Base-by-base conservation (phyloP, 2,113 vertebrate species). In the Probosciger aterrimus region DNA sequence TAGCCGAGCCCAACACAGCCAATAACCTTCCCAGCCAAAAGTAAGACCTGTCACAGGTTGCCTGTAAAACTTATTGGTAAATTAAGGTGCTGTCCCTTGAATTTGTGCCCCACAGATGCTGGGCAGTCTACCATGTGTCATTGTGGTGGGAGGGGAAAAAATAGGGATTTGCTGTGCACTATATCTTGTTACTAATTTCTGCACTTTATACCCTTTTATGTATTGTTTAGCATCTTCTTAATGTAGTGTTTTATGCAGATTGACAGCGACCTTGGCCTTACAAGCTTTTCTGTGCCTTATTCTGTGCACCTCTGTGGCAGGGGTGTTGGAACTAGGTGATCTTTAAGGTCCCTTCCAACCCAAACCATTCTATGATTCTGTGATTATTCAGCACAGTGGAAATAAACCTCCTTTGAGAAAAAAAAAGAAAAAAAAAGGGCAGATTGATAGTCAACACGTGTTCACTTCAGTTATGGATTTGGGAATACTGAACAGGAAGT, bases 1-100 rank as follows among this genome's bases (percentile, higher is more conserved):
- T 99, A 97, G 97, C 98, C 18, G 99, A 98, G 90, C 97, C 98
- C 70, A 96, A 97, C 90, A 60, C 98, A 78, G 92, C 96, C 73
- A 30, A 96, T 75, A 97, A 65, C 96, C 80, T 95, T 95, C 92
- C 85, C 68, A 82, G 91, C 92, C 98, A 96, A 93, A 98, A 97
- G 98, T 99, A 98, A 98, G 98, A 53, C 7, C 22, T 9, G 81
- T 4, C 11, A 1, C 33, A 4, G 64, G 35, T 35, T 76, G 27
- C 10, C 41, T 47, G 0, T 30, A 2, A 17, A 9, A 12, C 50
- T 12, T 39, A 0, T 30, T 8, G 30, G 33, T 75, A 11, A 62
- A 62, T 60, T 5, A 2, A 47, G 50, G 6, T 1, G 27, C 83
- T 52, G 33, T 6, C 24, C 35, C 17, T 55, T 14, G 20, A 33